Evolutionary conservation across 2,113 vertebrate genomes (phyloP).

Genomic region (Hippocampus comes): DNA sequence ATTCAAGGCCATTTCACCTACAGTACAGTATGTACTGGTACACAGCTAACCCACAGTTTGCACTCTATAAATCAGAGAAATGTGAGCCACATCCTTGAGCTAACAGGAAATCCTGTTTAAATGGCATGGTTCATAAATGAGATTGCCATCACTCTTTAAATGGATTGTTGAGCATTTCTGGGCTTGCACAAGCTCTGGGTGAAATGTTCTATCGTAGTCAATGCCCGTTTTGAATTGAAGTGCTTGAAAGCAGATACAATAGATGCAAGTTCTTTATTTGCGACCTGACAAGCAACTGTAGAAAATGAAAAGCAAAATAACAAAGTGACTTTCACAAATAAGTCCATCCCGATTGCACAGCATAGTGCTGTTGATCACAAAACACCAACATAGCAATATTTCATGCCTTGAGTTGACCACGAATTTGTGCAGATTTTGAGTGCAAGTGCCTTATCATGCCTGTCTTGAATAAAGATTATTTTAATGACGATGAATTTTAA

Average conservation of each 20-base stretch:
- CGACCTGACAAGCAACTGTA: background rate
- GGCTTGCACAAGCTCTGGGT: slow-evolving; percentile 8
- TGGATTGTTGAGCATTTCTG: background rate
- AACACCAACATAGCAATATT: background rate
- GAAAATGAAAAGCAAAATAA: background rate
- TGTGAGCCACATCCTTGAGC: slow-evolving; percentile 61
- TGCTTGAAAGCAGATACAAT: background rate
- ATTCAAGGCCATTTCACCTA: slow-evolving; percentile 27
- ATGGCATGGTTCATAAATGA: no score
- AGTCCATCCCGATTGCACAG: background rate
- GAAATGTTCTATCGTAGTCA: background rate
- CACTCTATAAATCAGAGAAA: slow-evolving; percentile 46
- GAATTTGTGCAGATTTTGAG: background rate
- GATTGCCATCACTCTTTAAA: no score
- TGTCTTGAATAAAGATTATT: background rate
- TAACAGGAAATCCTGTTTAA: slow-evolving; percentile 56
- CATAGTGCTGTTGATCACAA: background rate
- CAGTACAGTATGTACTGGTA: slow-evolving; percentile 19
- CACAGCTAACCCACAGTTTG: slow-evolving; percentile 41
- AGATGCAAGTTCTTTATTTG: background rate
- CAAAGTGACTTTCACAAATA: background rate
- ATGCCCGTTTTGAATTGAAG: background rate
- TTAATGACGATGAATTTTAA: background rate
- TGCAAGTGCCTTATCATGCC: background rate
- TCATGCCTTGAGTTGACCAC: background rate